phyloP scores from a whole-genome alignment of 2,113 vertebrate genomes.

The Romanogobio albipinnatus region DNA sequence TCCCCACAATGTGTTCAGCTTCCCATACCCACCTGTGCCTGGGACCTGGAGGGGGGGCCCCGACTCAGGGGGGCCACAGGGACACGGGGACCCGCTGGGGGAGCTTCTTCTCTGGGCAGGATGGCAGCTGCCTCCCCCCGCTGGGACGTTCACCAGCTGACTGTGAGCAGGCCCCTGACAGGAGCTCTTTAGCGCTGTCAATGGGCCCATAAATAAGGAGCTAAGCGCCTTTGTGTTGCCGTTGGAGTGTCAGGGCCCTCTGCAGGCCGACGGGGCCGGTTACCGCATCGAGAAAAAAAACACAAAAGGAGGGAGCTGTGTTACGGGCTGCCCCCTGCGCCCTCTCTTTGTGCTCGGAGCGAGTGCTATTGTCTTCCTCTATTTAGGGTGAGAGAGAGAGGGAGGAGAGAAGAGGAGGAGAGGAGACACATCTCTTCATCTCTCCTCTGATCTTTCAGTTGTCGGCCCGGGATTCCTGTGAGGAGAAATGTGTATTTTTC shows the following conservation, averaged over 20 bases:
- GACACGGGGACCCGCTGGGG: constrained; percentile 69
- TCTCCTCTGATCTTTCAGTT: constrained; percentile 71
- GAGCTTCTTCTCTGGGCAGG: constrained; percentile 69
- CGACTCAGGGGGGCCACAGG: constrained; percentile 55
- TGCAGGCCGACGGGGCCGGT: constrained; percentile 78
- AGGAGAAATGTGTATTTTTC: constrained; percentile 80
- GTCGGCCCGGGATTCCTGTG: constrained; percentile 73
- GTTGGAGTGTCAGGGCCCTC: constrained; percentile 74
- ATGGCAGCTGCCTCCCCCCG: constrained; percentile 80
- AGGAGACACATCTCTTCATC: constrained; percentile 79
- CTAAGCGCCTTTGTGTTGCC: constrained; percentile 81
- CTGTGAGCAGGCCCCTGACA: constrained; percentile 71
- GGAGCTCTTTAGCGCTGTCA: constrained; percentile 79
- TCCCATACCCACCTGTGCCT: constrained; percentile 82
- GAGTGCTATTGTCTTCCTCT: constrained; percentile 73
- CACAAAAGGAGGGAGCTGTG: constrained; percentile 65
- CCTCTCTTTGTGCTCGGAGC: constrained; percentile 72
- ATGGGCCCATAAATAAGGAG: constrained; percentile 82
- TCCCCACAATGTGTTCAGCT: constrained; percentile 81
- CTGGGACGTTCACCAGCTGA: constrained; percentile 82
- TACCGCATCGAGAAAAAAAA: constrained; percentile 80
- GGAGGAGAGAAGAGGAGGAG: constrained; percentile 64
- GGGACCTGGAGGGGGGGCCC: constrained; percentile 56
- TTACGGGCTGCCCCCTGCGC: constrained; percentile 58
- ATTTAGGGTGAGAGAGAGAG: constrained; percentile 66